Percentiles rank a stretch among this genome's conserved stretches.
Evolutionary conservation across 2,113 vertebrate genomes (phyloP).

Genomic region (Camelus dromedarius): DNA sequence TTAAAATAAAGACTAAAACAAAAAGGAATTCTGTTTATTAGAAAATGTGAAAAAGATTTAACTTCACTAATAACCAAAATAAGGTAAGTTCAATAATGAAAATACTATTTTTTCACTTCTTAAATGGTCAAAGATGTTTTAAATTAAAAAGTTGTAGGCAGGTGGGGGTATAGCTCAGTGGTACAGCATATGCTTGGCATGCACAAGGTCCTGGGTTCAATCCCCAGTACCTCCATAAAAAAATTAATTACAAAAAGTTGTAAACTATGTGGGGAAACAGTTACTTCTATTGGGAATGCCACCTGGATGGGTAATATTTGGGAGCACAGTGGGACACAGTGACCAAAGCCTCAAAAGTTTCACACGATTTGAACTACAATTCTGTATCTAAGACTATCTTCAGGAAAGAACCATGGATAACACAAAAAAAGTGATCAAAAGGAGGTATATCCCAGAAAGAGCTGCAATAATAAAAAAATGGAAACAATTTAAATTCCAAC

Average conservation of each 20-base stretch:
- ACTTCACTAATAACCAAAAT: slow-evolving; percentile 18
- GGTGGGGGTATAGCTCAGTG: too few relatives aligned
- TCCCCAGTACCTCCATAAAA: too few relatives aligned
- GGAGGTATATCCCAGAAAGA: background rate
- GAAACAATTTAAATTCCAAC: background rate
- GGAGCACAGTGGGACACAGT: background rate
- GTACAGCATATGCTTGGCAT: too few relatives aligned
- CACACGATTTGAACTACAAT: background rate
- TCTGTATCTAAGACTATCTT: background rate
- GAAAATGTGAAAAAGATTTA: slow-evolving; percentile 25
- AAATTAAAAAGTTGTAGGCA: background rate
- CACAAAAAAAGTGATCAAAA: background rate
- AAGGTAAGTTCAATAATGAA: background rate
- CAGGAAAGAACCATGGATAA: background rate
- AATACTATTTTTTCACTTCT: slow-evolving; percentile 3
- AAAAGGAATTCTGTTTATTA: background rate
- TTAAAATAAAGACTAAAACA: background rate
- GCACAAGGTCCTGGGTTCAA: too few relatives aligned
- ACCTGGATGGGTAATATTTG: background rate
- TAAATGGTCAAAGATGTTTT: background rate
- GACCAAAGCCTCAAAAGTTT: background rate
- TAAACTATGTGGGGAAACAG: background rate
- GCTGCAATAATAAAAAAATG: background rate
- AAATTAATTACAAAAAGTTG: background rate
- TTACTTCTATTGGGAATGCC: background rate